Evolutionary conservation across 2,888 invertebrate genomes (phyloP), one percentile per base, ranked within the genome.

Genomic region (Andrena camellia): DNA sequence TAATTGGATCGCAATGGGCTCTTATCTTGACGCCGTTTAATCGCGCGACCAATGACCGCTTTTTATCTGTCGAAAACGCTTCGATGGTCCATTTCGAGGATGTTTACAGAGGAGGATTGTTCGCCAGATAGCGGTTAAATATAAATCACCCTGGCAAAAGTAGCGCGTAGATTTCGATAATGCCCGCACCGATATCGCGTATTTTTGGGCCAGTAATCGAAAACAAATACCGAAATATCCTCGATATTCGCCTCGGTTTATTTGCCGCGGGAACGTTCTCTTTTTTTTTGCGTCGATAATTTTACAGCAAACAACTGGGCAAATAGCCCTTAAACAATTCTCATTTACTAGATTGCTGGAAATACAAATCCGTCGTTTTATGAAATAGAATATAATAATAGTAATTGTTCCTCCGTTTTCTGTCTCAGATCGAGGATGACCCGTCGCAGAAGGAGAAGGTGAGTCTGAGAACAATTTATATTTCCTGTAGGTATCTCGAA

Each of bases 381-480:
- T 23, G 5, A 17, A 69, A 10, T 17, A 8, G 5, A 6, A 5
- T 13, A 17, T 17, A 13, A 8, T 2, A 48, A n/a, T 13, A 63
- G n/a, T 20, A 57, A 7, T 2, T n/a, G 35, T 13, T 23, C n/a
- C 0, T 20, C 13, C 17, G 13, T 71, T 8, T 29, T 59, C 35
- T 42, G 7, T 83, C 74, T 1, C 83, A 84, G 83, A 68, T 78
- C 59, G 83, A 82, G 26, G 83, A 66, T 33, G 82, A 74, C 23
- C 50, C 74, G 6, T 50, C 42, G 59, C 67, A 48, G 68, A 74
- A 71, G 82, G 78, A 83, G 57, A 78, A 70, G 78, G 83, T 84
- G 20, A 64, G 50, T 29, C 48, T 26, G 29, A 50, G 59, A 59
- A 6, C 23, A 23, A 10, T 35, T 10, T 23, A 1, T n/a, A 60